A percentile compares a stretch with the other conserved stretches of the same genome.
Conservation (phyloP, 2,797 vertebrate species). For the Passerculus sandwichensis region DNA sequence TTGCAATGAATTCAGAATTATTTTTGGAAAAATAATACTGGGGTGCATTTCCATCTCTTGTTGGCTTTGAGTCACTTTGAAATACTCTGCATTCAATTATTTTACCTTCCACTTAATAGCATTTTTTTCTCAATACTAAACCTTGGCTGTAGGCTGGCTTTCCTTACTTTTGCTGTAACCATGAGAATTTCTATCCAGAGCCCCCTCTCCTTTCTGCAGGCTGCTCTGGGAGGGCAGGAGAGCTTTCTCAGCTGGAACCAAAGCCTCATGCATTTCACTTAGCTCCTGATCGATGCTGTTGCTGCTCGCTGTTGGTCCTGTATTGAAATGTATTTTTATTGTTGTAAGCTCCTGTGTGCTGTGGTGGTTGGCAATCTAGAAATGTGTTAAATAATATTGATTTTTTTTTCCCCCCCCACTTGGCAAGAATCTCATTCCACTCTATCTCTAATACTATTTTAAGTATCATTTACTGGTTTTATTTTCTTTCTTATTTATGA, state of each 20-base stretch:
- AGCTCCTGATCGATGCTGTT: constrained; percentile 49
- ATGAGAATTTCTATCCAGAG: not conserved
- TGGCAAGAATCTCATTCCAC: constrained; percentile 47
- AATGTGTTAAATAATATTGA: constrained; percentile 69
- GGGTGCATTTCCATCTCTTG: not conserved
- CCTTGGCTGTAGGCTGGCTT: not conserved
- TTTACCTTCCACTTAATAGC: not conserved
- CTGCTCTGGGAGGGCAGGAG: not conserved
- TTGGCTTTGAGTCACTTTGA: not conserved
- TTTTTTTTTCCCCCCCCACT: not conserved
- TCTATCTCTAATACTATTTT: constrained; percentile 32
- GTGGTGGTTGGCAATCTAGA: constrained; percentile 56
- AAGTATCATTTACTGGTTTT: constrained; percentile 50
- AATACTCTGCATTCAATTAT: not conserved
- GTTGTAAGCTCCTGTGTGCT: constrained; percentile 11
- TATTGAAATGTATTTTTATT: constrained; percentile 59
- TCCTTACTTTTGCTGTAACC: not conserved
- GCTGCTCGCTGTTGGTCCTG: not conserved
- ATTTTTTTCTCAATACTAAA: not conserved
- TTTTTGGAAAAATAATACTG: not conserved
- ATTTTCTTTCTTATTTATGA: constrained; percentile 36
- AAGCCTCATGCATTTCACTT: constrained; percentile 59
- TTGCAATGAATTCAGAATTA: not conserved
- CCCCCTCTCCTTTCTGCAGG: not conserved
- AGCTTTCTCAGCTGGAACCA: constrained; percentile 10